phyloP scores from a whole-genome alignment of 2,113 vertebrate genomes.

The Haplochromis vanheusdeni region DNA sequence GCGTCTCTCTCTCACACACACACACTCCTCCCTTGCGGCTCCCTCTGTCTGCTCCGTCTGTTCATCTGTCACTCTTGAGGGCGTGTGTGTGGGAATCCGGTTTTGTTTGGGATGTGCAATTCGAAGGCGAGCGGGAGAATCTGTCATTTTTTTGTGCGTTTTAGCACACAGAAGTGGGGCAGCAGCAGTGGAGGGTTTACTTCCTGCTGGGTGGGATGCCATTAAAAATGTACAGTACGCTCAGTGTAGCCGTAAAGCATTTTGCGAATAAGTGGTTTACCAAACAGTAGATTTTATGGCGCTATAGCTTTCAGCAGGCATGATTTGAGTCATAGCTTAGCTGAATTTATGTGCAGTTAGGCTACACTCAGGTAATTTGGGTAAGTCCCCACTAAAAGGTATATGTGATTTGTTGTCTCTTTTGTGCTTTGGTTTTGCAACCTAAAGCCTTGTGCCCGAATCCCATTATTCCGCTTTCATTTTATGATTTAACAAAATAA shows the following conservation, averaged over 20 bases:
- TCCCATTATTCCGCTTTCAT: background rate
- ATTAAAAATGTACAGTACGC: background rate
- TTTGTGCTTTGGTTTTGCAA: background rate
- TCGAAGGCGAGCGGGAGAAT: background rate
- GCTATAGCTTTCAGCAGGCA: background rate
- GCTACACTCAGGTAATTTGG: background rate
- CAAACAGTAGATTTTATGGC: constrained; percentile 16
- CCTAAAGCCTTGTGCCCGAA: background rate
- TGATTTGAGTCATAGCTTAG: constrained; percentile 15
- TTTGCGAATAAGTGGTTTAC: background rate
- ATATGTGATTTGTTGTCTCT: background rate
- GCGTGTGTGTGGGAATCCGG: background rate
- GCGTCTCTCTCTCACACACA: background rate
- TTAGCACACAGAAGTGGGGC: background rate
- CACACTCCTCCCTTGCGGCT: background rate
- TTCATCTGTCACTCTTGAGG: constrained; percentile 21
- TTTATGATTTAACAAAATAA: background rate
- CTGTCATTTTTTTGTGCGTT: background rate
- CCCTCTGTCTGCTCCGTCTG: constrained; percentile 8
- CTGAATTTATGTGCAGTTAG: background rate
- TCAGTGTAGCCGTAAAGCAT: background rate
- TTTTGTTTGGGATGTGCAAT: background rate
- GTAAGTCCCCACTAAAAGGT: background rate
- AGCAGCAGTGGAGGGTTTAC: background rate
- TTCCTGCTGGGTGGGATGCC: background rate